Evolutionary conservation across 2,797 vertebrate genomes (phyloP).

Genomic region (Cossypha dichroa): DNA sequence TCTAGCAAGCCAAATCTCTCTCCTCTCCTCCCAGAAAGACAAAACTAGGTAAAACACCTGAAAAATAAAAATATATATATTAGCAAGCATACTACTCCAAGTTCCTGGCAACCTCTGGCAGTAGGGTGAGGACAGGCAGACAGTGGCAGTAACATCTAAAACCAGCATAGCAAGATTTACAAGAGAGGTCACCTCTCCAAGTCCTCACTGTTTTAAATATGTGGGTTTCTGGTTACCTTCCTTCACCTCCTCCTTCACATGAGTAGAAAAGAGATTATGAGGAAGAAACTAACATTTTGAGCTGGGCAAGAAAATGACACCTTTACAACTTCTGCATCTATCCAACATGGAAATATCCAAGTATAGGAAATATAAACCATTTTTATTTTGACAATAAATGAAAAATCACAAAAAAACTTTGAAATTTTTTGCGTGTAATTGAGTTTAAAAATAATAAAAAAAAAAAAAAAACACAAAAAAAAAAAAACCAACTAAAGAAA

Average conservation of each 20-base stretch:
- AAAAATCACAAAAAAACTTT: neutral
- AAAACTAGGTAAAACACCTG: neutral
- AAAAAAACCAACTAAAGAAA: neutral
- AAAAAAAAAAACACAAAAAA: fast-evolving
- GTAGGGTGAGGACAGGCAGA: neutral
- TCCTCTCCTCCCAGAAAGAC: neutral
- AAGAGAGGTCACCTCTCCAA: conserved; percentile 42
- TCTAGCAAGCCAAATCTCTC: neutral
- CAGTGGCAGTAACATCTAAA: conserved; percentile 11
- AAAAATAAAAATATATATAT: neutral
- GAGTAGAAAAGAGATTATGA: neutral
- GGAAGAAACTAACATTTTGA: neutral
- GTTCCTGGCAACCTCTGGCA: neutral
- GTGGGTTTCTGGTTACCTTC: conserved; percentile 24
- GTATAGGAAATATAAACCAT: too few species aligned
- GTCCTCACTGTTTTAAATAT: conserved; percentile 23
- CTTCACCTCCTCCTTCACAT: neutral
- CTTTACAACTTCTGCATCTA: neutral
- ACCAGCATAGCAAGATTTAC: conserved; percentile 64
- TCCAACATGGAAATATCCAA: neutral
- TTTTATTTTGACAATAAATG: too few species aligned
- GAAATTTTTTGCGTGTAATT: neutral
- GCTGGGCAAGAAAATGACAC: neutral
- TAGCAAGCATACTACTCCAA: neutral
- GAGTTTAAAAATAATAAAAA: fast-evolving